Evolutionary conservation across 2,888 invertebrate genomes (phyloP).

Genomic region (Phengaris arion): DNA sequence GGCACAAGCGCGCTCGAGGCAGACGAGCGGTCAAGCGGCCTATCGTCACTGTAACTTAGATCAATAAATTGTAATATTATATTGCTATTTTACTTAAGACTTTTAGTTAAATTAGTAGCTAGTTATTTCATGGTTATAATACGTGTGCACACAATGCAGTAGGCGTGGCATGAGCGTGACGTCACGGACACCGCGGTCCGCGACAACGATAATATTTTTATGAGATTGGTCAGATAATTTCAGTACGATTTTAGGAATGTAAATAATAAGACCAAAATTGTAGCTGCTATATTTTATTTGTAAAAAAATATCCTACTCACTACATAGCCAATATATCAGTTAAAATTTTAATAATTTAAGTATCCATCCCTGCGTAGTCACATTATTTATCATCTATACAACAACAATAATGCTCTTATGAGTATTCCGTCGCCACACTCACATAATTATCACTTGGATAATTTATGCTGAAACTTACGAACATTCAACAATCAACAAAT

Average conservation of each 20-base stretch:
- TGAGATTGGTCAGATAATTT: no score
- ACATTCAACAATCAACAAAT: constrained; percentile 62
- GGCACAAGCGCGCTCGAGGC: constrained; percentile 76
- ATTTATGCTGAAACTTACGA: constrained; percentile 77
- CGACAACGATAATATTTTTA: no score
- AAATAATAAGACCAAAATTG: constrained; percentile 48
- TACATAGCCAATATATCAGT: constrained; percentile 83
- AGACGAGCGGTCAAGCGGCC: constrained; percentile 83
- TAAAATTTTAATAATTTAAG: constrained; percentile 81
- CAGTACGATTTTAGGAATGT: neutral
- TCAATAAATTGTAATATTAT: neutral
- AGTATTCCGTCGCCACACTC: constrained; percentile 69
- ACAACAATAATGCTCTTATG: constrained; percentile 76
- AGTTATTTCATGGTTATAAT: no score
- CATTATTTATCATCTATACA: constrained; percentile 79
- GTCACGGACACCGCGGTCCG: neutral
- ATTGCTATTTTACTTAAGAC: constrained; percentile 28
- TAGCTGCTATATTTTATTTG: constrained; percentile 83
- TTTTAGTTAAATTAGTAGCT: no score
- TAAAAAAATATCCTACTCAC: constrained; percentile 86
- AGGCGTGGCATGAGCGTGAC: neutral
- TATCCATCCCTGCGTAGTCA: constrained; percentile 81
- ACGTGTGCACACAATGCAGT: no score
- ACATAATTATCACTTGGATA: constrained; percentile 58
- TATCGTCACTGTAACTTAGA: constrained; percentile 64